These are phyloP conservation scores for Sisyra nigra DNA, from an alignment of 2,888 invertebrate genomes.

Conservation along the genomic window DNA sequence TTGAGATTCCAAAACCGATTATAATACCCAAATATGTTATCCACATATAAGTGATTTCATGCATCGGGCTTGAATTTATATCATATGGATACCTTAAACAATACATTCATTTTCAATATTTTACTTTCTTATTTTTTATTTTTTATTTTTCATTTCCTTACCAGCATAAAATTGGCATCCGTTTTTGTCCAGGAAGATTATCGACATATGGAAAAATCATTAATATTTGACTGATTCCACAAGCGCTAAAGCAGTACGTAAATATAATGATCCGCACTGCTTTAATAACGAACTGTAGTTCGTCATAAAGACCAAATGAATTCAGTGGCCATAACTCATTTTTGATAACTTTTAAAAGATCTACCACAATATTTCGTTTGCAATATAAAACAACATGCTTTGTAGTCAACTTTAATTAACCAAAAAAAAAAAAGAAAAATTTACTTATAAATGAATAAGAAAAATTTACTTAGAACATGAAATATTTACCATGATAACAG, in stretches of 20 bases:
- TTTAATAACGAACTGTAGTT: conserved; percentile 6
- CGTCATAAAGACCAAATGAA: conserved; percentile 1
- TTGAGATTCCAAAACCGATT: not conserved
- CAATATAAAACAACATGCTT: not conserved
- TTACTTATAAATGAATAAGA: not conserved
- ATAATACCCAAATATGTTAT: not conserved
- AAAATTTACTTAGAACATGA: no score
- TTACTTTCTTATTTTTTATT: not conserved
- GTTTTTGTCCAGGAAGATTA: not conserved
- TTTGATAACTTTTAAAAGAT: not conserved
- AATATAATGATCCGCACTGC: conserved; percentile 3
- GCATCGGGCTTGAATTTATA: not conserved
- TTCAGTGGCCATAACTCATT: conserved; percentile 4
- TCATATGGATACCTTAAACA: conserved; percentile 1
- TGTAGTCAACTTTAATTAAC: not conserved
- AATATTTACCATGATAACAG: conserved; percentile 1
- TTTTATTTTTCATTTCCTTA: conserved; percentile 1
- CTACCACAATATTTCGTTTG: not conserved
- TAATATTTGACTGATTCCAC: conserved; percentile 5
- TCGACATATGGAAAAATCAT: conserved; percentile 5
- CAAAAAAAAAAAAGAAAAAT: no score
- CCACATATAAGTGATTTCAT: conserved; percentile 2
- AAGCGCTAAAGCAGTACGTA: conserved; percentile 1
- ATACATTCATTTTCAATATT: not conserved
- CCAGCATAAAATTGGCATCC: conserved; percentile 4